Evolutionary conservation across 2,113 vertebrate species (phyloP).

Genomic region (Cyanoramphus novaezelandiae): DNA sequence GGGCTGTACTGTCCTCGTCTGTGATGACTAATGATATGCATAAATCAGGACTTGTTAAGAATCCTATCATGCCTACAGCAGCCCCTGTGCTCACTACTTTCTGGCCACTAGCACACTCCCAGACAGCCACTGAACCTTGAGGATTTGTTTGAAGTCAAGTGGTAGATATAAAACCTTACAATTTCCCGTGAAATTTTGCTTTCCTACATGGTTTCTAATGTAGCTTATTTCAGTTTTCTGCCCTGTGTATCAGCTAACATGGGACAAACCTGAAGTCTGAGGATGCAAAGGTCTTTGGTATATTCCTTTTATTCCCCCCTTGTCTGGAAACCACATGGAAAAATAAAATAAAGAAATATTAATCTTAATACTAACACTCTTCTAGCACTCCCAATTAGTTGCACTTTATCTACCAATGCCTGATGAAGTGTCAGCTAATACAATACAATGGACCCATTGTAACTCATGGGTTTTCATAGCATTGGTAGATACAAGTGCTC

Average conservation of each 20-base stretch:
- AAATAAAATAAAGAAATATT: not conserved
- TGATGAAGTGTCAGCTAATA: not conserved
- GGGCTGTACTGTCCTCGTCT: not conserved
- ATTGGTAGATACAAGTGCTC: not conserved
- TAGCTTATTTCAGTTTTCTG: not conserved
- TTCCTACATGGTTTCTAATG: not conserved
- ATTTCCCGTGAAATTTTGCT: not conserved
- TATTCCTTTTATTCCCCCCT: not conserved
- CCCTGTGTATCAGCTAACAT: not conserved
- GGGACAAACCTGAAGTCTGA: not conserved
- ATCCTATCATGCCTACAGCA: not conserved
- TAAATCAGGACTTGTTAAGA: not conserved
- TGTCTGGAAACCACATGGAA: not conserved
- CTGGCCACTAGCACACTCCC: not conserved
- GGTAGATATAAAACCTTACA: accelerated
- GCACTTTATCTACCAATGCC: not conserved
- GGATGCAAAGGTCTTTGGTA: not conserved
- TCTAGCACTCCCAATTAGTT: not conserved
- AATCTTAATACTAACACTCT: not conserved
- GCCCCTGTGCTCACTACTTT: not conserved
- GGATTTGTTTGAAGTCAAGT: not conserved
- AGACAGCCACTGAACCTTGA: not conserved
- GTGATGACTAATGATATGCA: not conserved
- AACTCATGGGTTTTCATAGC: not conserved
- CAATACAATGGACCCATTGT: not conserved